These are phyloP conservation scores for Wasmannia auropunctata DNA, from an alignment of 1,140 invertebrate species.

Conservation along the genomic window DNA sequence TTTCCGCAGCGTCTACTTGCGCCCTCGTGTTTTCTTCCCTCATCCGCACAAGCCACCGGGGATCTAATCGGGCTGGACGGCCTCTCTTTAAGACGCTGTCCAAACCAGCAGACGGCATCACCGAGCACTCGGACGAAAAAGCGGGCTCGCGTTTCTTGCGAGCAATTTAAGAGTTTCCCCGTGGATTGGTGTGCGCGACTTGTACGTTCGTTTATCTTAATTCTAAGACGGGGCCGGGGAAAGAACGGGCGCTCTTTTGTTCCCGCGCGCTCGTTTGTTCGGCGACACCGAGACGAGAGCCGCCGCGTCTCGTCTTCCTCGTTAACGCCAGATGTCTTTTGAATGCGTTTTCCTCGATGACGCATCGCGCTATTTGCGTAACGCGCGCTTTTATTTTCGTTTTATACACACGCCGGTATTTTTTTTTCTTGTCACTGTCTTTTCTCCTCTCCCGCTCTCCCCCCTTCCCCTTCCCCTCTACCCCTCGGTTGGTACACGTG, in stretches of 20 bases:
- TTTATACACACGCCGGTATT: neutral
- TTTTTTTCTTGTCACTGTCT: slow-evolving; percentile 2
- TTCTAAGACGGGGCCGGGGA: slow-evolving; percentile 12
- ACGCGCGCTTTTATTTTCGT: neutral
- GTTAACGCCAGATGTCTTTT: slow-evolving; percentile 30
- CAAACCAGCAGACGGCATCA: slow-evolving; percentile 28
- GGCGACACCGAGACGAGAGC: neutral
- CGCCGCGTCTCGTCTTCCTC: slow-evolving; percentile 21
- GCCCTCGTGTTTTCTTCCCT: slow-evolving; percentile 45
- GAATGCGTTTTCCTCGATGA: slow-evolving; percentile 32
- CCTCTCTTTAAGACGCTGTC: slow-evolving; percentile 29
- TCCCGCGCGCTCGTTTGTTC: slow-evolving; percentile 2
- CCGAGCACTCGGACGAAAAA: slow-evolving; percentile 27
- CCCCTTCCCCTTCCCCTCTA: too few relatives aligned
- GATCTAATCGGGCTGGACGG: slow-evolving; percentile 52
- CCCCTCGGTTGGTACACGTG: slow-evolving; percentile 2
- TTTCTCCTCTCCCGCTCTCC: too few relatives aligned
- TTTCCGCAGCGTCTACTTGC: slow-evolving; percentile 29
- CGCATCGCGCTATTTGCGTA: neutral
- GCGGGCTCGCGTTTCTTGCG: slow-evolving; percentile 28
- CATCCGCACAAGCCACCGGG: neutral
- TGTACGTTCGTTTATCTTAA: slow-evolving; percentile 64
- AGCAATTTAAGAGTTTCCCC: slow-evolving; percentile 39
- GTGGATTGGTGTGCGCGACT: slow-evolving; percentile 22
- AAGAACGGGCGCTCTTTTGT: slow-evolving; percentile 26